Conservation (phyloP, 2,113 vertebrate species). For the Etia nguti region DNA sequence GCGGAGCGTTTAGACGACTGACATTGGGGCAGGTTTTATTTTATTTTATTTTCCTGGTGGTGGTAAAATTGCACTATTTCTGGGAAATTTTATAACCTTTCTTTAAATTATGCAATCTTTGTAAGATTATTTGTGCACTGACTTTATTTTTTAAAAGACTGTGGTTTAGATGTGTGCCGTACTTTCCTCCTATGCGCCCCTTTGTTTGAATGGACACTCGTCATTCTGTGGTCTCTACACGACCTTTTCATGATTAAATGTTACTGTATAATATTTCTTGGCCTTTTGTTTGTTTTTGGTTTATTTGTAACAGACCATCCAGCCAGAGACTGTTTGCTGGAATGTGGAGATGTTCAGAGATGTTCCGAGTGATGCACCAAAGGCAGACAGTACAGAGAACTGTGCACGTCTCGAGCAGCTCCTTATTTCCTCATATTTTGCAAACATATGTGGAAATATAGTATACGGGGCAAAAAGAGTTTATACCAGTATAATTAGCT, state of each 20-base stretch:
- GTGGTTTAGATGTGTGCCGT: conserved; percentile 39
- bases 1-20: not conserved
- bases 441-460: fast-evolving
- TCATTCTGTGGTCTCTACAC: not conserved
- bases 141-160: conserved; percentile 40
- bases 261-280: not conserved
- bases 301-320: not conserved
- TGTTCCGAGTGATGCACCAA: fast-evolving
- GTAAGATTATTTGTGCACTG: conserved; percentile 45
- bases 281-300: not conserved
- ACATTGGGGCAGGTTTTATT: not conserved
- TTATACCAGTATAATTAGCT: not conserved
- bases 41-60: conserved; percentile 29
- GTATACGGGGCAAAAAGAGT: fast-evolving
- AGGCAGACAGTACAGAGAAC: fast-evolving
- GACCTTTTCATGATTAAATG: conserved; percentile 55
- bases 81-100: conserved; percentile 40
- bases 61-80: conserved; percentile 52
- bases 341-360: fast-evolving
- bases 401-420: not conserved
- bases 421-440: not conserved
- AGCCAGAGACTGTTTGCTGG: not conserved
- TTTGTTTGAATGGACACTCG: conserved; percentile 1
- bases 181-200: not conserved
- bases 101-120: conserved; percentile 63